A percentile compares a stretch with the other conserved stretches of the same genome.
These are phyloP conservation scores for Ryuthela nishihirai DNA, from an alignment of 2,888 invertebrate species.

Conservation along the genomic window DNA sequence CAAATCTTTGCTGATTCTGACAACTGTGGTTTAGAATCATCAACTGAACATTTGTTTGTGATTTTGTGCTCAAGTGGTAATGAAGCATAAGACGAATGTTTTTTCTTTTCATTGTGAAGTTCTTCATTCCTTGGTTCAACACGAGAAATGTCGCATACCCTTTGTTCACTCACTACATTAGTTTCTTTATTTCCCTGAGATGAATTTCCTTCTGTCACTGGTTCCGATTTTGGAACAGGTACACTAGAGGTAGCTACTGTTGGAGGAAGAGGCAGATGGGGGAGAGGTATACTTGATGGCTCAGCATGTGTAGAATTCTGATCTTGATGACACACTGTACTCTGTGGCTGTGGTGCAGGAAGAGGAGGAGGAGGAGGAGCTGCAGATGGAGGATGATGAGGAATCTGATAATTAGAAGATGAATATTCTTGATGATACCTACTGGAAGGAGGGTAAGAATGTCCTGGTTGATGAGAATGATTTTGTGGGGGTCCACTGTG, in stretches of 20 bases:
- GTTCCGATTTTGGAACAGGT: neutral
- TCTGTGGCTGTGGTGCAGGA: neutral
- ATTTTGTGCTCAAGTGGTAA: too few species aligned
- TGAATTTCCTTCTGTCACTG: too few species aligned
- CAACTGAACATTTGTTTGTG: too few species aligned
- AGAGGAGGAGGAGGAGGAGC: conserved; percentile 2
- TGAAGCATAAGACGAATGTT: too few species aligned
- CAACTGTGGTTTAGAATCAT: too few species aligned
- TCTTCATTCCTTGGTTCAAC: too few species aligned
- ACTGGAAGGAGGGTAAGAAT: neutral
- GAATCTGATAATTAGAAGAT: neutral
- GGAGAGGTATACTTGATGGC: conserved; percentile 7
- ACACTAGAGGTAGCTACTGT: neutral
- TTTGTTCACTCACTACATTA: too few species aligned
- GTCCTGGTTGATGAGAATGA: neutral
- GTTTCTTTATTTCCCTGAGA: too few species aligned
- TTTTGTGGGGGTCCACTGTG: neutral
- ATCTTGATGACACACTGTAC: neutral
- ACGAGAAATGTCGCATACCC: too few species aligned
- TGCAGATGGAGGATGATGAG: neutral
- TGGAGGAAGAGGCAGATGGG: too few species aligned
- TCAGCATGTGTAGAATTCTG: neutral
- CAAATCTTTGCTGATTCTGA: too few species aligned
- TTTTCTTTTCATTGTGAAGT: too few species aligned
- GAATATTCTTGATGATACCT: neutral